A percentile compares a stretch with the other conserved stretches of the same genome.
Evolutionary conservation across 1,140 invertebrate species (phyloP).

Genomic region (Eumeta japonica): DNA sequence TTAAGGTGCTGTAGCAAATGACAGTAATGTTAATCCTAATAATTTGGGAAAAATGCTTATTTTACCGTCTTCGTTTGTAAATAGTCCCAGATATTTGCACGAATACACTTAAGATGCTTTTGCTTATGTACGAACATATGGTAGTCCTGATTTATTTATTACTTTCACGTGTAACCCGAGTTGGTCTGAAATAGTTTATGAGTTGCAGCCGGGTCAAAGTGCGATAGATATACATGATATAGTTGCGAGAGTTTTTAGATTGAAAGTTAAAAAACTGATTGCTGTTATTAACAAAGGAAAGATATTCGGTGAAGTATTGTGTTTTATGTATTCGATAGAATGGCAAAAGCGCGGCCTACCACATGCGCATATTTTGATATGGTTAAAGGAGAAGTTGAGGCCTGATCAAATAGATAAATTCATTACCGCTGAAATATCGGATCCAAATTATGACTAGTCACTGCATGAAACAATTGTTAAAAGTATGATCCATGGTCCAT

Average conservation of each 20-base stretch:
- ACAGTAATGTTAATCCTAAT: no score
- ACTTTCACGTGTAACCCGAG: no score
- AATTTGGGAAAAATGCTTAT: slow-evolving; percentile 36
- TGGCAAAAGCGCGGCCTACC: slow-evolving; percentile 50
- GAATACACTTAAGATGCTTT: slow-evolving; percentile 55
- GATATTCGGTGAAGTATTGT: slow-evolving; percentile 24
- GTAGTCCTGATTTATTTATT: no score
- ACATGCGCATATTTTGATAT: slow-evolving; percentile 52
- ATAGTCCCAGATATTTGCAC: slow-evolving; percentile 47
- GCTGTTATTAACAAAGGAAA: slow-evolving; percentile 22
- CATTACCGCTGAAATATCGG: slow-evolving; percentile 52
- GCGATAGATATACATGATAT: slow-evolving; percentile 23
- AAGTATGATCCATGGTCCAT: slow-evolving; percentile 47
- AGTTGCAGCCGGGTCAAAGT: slow-evolving; percentile 24
- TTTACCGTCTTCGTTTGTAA: no score
- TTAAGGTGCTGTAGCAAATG: slow-evolving; percentile 20
- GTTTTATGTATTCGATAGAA: slow-evolving; percentile 23
- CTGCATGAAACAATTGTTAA: slow-evolving; percentile 28
- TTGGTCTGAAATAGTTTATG: slow-evolving; percentile 33
- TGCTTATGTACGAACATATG: slow-evolving; percentile 48
- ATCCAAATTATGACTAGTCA: slow-evolving; percentile 25
- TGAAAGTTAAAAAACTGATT: slow-evolving; percentile 21
- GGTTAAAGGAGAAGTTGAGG: slow-evolving; percentile 26
- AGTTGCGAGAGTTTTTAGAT: slow-evolving; percentile 17
- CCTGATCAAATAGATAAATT: slow-evolving; percentile 38